Percentiles rank a stretch among this genome's conserved stretches.
Conservation (phyloP, 2,113 vertebrate genomes). For the Oceanodroma tethys region DNA sequence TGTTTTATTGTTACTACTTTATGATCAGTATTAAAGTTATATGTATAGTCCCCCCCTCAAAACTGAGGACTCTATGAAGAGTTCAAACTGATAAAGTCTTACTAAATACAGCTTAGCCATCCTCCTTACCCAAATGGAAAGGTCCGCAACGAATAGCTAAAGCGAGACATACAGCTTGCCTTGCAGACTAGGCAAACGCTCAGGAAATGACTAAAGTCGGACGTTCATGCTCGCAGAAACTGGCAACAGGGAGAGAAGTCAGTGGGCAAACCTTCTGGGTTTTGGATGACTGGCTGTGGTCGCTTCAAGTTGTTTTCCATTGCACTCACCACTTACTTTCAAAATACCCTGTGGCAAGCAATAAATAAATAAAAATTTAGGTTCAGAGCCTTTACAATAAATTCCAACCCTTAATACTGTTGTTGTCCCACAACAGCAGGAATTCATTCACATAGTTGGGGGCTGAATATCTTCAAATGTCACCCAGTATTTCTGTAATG, state of each 20-base stretch:
- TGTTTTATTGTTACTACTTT: neutral
- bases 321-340: neutral
- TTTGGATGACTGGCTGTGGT: slow-evolving; percentile 2
- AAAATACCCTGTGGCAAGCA: neutral
- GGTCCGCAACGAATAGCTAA: neutral
- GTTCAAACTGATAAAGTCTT: neutral
- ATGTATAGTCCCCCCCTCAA: neutral
- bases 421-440: neutral
- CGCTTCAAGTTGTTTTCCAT: neutral
- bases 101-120: neutral
- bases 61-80: neutral
- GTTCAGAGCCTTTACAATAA: neutral
- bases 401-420: neutral
- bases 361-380: neutral
- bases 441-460: neutral
- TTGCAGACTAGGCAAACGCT: neutral
- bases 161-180: neutral
- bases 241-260: neutral
- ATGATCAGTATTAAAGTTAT: neutral
- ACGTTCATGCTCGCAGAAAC: neutral
- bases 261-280: neutral
- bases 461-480: neutral
- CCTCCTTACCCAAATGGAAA: neutral
- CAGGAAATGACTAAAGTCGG: slow-evolving; percentile 22
- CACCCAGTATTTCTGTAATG: neutral